Evolutionary conservation across 1,140 invertebrate genomes (phyloP), one percentile per base, ranked within the genome.

Genomic region (Orius insidiosus): DNA sequence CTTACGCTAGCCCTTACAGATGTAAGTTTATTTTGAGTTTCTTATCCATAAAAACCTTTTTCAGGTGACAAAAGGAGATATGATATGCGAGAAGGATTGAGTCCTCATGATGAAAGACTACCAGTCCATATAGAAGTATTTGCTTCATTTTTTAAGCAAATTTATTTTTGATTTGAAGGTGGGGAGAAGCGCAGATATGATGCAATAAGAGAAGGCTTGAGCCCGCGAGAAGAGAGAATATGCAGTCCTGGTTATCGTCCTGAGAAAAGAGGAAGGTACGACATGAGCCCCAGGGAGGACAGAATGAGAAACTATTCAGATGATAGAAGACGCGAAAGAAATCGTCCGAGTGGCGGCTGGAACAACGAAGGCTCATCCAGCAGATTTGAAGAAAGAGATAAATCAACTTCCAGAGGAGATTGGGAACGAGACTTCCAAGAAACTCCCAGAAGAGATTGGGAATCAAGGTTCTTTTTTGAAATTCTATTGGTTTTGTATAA

Each of bases 1-100:
- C 35, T 8, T 56, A 56, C 43, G 51, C 54, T 39, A 54, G 54
- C 16, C 54, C 53, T 7, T 56, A 47, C 30, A 47, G 54, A 53
- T 52, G 54, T 54, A 38, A 46, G 51, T 45, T 8, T 16, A 16
- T 8, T 6, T 4, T 36, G n/a, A n/a, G n/a, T n/a, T n/a, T n/a
- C n/a, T 36, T 36, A 11, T 5, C 9, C 35, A 36, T 36, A 4
- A 11, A n/a, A 36, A 15, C 9, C 35, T 5, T 5, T 5, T 36
- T 36, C 9, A 24, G 24, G 24, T 7, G 24, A 24, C 9, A n/a
- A 36, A 36, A 36, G 35, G 9, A 36, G 24, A 24, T 24, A 24
- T 24, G 24, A 24, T 3, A 7, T 24, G 7, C 24, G 24, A 7
- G 24, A 24, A 24, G 24, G 35, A 36, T 15, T n/a, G 35, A 36